These are phyloP conservation scores for Halcyon badia DNA, from an alignment of 2,797 vertebrate species.

Conservation along the genomic window DNA sequence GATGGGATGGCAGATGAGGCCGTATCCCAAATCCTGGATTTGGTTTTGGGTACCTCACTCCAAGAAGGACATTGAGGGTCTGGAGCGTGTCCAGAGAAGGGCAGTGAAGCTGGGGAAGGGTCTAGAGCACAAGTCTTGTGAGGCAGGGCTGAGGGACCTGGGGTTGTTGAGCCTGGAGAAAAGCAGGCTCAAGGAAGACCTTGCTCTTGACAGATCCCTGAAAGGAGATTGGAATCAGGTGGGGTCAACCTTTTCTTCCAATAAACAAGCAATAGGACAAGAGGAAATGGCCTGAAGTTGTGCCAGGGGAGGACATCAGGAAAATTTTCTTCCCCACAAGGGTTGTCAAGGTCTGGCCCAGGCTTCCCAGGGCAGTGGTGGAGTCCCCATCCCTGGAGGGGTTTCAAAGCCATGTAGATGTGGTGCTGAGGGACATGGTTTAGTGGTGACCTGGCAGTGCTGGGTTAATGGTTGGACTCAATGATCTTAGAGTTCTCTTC, in stretches of 20 bases:
- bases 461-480: neutral
- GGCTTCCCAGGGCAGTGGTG: too few relatives aligned
- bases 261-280: neutral
- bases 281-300: neutral
- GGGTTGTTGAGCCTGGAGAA: too few relatives aligned
- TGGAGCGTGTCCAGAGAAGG: neutral
- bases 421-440: too few relatives aligned
- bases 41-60: neutral
- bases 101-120: neutral
- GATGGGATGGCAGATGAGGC: neutral
- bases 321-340: neutral
- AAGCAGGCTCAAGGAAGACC: too few relatives aligned
- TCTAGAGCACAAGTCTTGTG: neutral
- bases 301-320: neutral
- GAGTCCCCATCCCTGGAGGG: too few relatives aligned
- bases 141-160: neutral
- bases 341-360: neutral
- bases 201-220: too few relatives aligned
- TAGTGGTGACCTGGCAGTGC: too few relatives aligned
- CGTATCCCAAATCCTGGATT: neutral
- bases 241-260: neutral
- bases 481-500: neutral
- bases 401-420: too few relatives aligned
- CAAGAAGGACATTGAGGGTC: neutral
- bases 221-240: too few relatives aligned